Base-by-base conservation (phyloP, 2,888 invertebrate species). In the Tetranychus piercei region DNA sequence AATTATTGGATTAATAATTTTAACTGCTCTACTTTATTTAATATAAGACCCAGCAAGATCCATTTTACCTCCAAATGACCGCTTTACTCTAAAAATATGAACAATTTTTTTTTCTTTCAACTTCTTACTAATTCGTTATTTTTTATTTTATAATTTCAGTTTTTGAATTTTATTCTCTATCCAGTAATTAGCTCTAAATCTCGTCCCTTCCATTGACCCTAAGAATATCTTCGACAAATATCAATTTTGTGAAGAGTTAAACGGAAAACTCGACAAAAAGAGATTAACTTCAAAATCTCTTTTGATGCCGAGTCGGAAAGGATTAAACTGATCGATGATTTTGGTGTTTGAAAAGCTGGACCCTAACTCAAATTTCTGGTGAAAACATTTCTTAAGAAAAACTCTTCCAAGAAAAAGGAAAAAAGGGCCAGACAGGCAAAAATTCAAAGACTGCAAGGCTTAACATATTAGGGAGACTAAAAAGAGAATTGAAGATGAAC, bases 371-470 rank as follows among this genome's bases (percentile, higher is more conserved):
- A 82, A 87, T 87, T 8, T 88, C 88, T 11, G 85, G 84, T 78
- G 87, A 86, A 79, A 84, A 89, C 78, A 87, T 90, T 80, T 84
- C 88, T 0, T 87, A 88, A 76, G 88, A 87, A 77, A 90, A 91
- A 79, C 86, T 87, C 76, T 88, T 87, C 77, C 86, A 86, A 73
- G 86, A 85, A 70, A 86, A 87, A 77, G 85, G 87, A 75, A 85
- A 83, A 75, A 87, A 89, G 86, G 86, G 45, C 87, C 86, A 44
- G 78, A 80, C 20, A 87, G 80, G 80, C 88, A 88, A 75, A 88
- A 90, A 80, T 93, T 93, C 80, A 86, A 87, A 70, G 87, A 87
- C 80, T 93, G 93, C 93, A 90, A 90, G 72, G 89, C 86, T 73
- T 78, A 77, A 80, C 95, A 95, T 84, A 84, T 89, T 0, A 88